Evolutionary conservation across 2,888 invertebrate genomes (phyloP).

Genomic region (Agrotis exclamationis): DNA sequence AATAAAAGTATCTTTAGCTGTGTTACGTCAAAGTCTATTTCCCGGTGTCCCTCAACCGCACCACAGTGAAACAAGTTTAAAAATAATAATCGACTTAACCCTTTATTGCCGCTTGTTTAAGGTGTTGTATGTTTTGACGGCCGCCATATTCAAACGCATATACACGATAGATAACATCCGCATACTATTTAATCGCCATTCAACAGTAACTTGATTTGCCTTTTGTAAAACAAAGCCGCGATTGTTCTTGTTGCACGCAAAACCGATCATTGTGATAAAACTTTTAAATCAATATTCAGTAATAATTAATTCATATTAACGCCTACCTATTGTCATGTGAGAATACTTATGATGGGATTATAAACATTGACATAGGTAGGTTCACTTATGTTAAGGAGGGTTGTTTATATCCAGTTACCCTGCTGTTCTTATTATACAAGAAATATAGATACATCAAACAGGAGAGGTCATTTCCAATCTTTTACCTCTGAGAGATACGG

Average conservation of each 20-base stretch:
- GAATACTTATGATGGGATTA: slow-evolving; percentile 11
- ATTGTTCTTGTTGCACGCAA: slow-evolving; percentile 55
- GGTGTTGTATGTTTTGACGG: slow-evolving; percentile 25
- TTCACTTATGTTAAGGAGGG: not conserved
- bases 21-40: slow-evolving; percentile 25
- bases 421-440: slow-evolving; percentile 14
- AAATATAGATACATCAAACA: too few relatives aligned
- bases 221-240: slow-evolving; percentile 46
- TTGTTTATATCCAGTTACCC: slow-evolving; percentile 14
- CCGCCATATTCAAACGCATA: slow-evolving; percentile 22
- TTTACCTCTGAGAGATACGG: too few relatives aligned
- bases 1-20: too few relatives aligned
- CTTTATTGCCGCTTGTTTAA: slow-evolving; percentile 2
- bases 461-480: too few relatives aligned
- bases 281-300: slow-evolving; percentile 52
- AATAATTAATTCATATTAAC: slow-evolving; percentile 38
- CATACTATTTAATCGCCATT: slow-evolving; percentile 27
- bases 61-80: slow-evolving; percentile 14
- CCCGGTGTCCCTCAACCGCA: not conserved
- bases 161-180: slow-evolving; percentile 43
- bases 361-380: slow-evolving; percentile 21
- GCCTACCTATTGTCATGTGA: slow-evolving; percentile 23
- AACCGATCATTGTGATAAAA: slow-evolving; percentile 52
- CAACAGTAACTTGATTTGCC: slow-evolving; percentile 24
- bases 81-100: not conserved